These are phyloP conservation scores for Xenopus laevis DNA, from an alignment of 2,113 vertebrate genomes.

Conservation along the genomic window DNA sequence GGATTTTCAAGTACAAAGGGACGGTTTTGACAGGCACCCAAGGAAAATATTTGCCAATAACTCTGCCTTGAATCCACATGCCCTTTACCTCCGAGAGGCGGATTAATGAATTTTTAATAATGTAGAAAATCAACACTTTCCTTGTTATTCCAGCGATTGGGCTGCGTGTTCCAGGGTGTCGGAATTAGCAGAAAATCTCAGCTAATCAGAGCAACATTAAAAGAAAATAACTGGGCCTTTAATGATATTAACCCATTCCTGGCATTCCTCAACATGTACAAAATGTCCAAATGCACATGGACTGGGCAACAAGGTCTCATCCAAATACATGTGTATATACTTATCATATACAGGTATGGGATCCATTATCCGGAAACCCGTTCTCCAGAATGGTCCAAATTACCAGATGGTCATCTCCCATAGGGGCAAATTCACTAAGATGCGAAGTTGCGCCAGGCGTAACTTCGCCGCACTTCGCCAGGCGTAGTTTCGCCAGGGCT, in stretches of 20 bases:
- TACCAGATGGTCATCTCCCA: too few relatives aligned
- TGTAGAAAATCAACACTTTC: slow-evolving; percentile 1
- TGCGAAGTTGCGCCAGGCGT: too few relatives aligned
- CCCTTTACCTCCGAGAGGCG: background rate
- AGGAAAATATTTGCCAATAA: slow-evolving; percentile 24
- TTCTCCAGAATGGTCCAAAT: too few relatives aligned
- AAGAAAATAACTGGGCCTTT: slow-evolving; percentile 11
- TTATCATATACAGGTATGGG: too few relatives aligned
- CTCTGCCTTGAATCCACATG: background rate
- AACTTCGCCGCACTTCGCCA: too few relatives aligned
- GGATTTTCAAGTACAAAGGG: slow-evolving; percentile 5
- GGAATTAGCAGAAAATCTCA: background rate
- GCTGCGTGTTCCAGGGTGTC: slow-evolving; percentile 9
- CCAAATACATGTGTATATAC: too few relatives aligned
- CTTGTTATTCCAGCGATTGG: slow-evolving; percentile 18
- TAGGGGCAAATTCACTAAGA: too few relatives aligned
- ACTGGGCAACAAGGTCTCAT: too few relatives aligned
- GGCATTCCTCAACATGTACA: too few relatives aligned
- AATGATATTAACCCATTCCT: slow-evolving; percentile 9
- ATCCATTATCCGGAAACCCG: too few relatives aligned
- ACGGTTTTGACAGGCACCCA: slow-evolving; percentile 19
- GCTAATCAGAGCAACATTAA: slow-evolving; percentile 9
- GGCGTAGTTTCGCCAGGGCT: too few relatives aligned
- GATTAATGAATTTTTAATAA: slow-evolving; percentile 32
- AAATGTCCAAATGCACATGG: too few relatives aligned